phyloP scores from a whole-genome alignment of 2,888 invertebrate species.

The Cloeon dipterum region DNA sequence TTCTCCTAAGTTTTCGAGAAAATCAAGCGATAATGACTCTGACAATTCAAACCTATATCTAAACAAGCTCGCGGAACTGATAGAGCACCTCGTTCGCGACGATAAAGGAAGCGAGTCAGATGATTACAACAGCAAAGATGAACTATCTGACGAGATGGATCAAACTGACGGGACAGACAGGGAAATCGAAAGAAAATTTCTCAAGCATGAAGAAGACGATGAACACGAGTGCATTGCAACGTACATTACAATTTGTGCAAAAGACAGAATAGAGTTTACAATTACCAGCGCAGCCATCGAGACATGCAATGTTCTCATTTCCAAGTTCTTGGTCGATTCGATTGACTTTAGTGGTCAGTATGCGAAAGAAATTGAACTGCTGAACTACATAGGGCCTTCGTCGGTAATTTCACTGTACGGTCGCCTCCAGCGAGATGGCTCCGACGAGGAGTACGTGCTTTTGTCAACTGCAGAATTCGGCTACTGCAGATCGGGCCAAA shows the following conservation, averaged over 20 bases:
- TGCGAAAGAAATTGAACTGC: neutral
- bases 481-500: constrained; percentile 16
- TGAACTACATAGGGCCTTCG: no score
- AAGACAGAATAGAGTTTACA: constrained; percentile 39
- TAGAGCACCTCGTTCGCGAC: constrained; percentile 50
- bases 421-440: constrained; percentile 19
- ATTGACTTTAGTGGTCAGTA: neutral
- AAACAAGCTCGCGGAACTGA: constrained; percentile 46
- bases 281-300: constrained; percentile 39
- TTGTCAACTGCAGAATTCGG: constrained; percentile 13
- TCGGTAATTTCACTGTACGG: no score
- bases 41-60: no score
- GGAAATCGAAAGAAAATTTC: neutral
- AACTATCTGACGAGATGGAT: neutral
- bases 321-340: neutral
- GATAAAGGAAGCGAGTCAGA: constrained; percentile 24
- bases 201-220: neutral
- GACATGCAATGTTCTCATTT: constrained; percentile 26
- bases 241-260: constrained; percentile 42
- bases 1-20: constrained; percentile 5
- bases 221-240: constrained; percentile 20
- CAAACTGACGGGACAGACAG: neutral
- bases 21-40: no score
- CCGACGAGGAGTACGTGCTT: constrained; percentile 15
- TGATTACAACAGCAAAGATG: constrained; percentile 11